phyloP scores from a whole-genome alignment of 2,888 invertebrate genomes.

The Bruchidius siliquastri region DNA sequence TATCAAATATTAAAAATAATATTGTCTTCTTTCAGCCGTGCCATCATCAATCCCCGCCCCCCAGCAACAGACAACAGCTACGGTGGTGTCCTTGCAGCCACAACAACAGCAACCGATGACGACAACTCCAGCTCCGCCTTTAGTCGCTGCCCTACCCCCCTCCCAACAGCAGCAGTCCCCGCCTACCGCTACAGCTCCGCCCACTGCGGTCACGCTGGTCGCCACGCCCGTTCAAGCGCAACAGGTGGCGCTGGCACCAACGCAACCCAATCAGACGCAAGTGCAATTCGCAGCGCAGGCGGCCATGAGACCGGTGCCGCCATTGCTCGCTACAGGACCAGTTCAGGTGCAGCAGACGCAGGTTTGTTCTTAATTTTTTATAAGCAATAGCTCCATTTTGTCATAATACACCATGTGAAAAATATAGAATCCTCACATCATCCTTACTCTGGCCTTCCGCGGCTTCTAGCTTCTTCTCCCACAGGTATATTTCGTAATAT shows the following conservation, averaged over 20 bases:
- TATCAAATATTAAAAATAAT: no score
- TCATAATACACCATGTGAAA: no score
- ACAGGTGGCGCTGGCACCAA: constrained; percentile 15
- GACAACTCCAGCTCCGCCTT: constrained; percentile 18
- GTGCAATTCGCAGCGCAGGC: constrained; percentile 30
- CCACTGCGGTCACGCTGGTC: constrained; percentile 5
- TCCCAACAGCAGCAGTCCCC: constrained; percentile 6
- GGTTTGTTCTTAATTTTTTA: neutral
- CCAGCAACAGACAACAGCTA: constrained; percentile 16
- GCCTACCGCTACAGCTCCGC: constrained; percentile 10
- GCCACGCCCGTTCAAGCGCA: constrained; percentile 7
- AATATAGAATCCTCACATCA: no score
- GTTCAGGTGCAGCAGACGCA: constrained; percentile 35
- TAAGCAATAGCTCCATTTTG: no score
- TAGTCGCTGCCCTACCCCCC: constrained; percentile 28
- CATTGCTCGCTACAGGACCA: constrained; percentile 36
- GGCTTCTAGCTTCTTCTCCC: no score
- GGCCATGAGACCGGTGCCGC: constrained; percentile 41
- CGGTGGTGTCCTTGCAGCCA: constrained; percentile 8
- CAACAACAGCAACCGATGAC: constrained; percentile 7
- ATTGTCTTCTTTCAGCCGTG: constrained; percentile 16
- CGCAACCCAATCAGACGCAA: constrained; percentile 18
- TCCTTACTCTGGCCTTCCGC: no score
- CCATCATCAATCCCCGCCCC: constrained; percentile 22
- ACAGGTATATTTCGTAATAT: no score